phyloP scores from a whole-genome alignment of 2,888 invertebrate species.

The Bugula neritina region DNA sequence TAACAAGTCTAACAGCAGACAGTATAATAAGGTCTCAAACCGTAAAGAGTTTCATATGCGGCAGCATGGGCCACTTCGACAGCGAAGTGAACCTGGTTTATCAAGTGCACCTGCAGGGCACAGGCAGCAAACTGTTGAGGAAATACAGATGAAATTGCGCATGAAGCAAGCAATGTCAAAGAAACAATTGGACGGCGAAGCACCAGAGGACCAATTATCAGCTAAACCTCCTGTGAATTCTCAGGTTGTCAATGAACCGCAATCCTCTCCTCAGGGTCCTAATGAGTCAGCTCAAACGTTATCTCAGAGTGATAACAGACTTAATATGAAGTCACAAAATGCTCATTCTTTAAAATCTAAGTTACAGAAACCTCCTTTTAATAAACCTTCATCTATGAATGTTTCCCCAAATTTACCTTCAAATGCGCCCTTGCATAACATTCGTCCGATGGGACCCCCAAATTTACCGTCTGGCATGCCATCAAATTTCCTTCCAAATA shows the following conservation, averaged over 20 bases:
- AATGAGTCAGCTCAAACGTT: no score
- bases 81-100: neutral
- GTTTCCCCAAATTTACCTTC: no score
- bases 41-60: no score
- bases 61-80: neutral
- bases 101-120: neutral
- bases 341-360: neutral
- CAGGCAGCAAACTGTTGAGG: constrained; percentile 8
- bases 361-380: neutral
- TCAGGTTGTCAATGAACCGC: neutral
- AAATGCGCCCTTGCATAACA: no score
- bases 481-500: no score
- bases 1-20: neutral
- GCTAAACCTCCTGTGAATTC: neutral
- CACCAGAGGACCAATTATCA: neutral
- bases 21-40: neutral
- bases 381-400: neutral
- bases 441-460: no score
- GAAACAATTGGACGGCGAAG: neutral
- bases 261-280: neutral
- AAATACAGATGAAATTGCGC: neutral
- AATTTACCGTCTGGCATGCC: no score
- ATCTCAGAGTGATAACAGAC: neutral
- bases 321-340: neutral
- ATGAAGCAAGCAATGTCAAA: neutral